phyloP scores from a whole-genome alignment of 2,888 invertebrate species.

The Oligia latruncula region DNA sequence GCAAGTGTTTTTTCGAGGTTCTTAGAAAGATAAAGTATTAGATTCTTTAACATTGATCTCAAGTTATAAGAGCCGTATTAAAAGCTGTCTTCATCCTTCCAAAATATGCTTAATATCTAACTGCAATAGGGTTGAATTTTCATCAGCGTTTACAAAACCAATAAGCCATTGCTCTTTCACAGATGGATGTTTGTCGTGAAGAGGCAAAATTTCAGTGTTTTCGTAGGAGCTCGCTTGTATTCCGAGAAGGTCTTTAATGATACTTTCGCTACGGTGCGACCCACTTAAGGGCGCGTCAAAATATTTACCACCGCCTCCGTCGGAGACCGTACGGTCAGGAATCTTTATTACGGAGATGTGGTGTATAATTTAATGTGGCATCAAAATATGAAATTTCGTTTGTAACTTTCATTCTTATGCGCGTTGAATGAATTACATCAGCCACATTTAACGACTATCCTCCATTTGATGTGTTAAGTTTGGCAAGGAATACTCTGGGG shows the following conservation, averaged over 20 bases:
- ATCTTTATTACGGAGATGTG: background rate
- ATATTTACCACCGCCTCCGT: constrained; percentile 22
- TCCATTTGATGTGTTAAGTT: background rate
- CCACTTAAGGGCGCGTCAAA: constrained; percentile 43
- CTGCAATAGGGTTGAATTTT: constrained; percentile 28
- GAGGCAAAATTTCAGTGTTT: constrained; percentile 43
- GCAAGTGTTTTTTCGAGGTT: background rate
- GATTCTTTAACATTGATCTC: constrained; percentile 1
- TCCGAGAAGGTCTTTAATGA: constrained; percentile 49
- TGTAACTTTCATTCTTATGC: background rate
- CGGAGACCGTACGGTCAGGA: background rate
- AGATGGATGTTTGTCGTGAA: constrained; percentile 21
- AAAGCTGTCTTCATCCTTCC: background rate
- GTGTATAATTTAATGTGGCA: background rate
- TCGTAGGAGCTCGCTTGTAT: constrained; percentile 30
- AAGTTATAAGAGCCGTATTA: constrained; percentile 20
- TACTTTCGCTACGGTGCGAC: constrained; percentile 51
- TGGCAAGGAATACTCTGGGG: background rate
- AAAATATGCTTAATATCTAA: constrained; percentile 5
- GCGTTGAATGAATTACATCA: background rate
- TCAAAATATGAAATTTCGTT: background rate
- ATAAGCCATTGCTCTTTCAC: constrained; percentile 34
- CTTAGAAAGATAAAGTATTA: constrained; percentile 10
- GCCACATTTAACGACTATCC: background rate
- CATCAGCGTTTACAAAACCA: constrained; percentile 15